These are phyloP conservation scores for Spialia ferax DNA, from an alignment of 2,888 invertebrate species.

Conservation along the genomic window DNA sequence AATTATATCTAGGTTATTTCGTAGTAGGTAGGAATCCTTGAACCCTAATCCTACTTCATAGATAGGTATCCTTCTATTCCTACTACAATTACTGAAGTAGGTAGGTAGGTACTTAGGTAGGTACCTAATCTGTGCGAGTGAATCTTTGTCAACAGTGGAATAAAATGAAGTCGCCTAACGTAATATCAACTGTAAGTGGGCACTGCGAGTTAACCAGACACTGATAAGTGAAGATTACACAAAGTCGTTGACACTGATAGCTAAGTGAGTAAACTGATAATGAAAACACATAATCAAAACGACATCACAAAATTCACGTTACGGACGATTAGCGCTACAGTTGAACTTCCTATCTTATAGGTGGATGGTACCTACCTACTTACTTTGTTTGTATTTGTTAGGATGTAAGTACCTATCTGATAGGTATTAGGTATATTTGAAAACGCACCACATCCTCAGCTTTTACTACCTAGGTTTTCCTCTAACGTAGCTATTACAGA, in stretches of 20 bases:
- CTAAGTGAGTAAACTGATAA: slow-evolving; percentile 65
- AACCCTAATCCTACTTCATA: too few relatives aligned
- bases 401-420: too few relatives aligned
- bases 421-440: too few relatives aligned
- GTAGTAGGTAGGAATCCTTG: too few relatives aligned
- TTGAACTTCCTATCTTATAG: not conserved
- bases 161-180: slow-evolving; percentile 57
- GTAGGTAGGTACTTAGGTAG: too few relatives aligned
- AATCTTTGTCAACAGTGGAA: slow-evolving; percentile 49
- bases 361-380: too few relatives aligned
- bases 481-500: too few relatives aligned
- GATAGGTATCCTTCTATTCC: slow-evolving; percentile 18
- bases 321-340: slow-evolving; percentile 24
- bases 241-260: slow-evolving; percentile 74
- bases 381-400: too few relatives aligned
- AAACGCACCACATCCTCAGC: too few relatives aligned
- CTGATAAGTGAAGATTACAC: slow-evolving; percentile 66
- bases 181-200: slow-evolving; percentile 60
- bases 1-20: too few relatives aligned
- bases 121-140: too few relatives aligned
- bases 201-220: slow-evolving; percentile 57
- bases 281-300: slow-evolving; percentile 48
- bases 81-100: not conserved
- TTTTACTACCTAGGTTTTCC: too few relatives aligned
- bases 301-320: slow-evolving; percentile 42